Evolutionary conservation across 1,140 invertebrate species (phyloP).

Genomic region (Tetraneura akinire): DNA sequence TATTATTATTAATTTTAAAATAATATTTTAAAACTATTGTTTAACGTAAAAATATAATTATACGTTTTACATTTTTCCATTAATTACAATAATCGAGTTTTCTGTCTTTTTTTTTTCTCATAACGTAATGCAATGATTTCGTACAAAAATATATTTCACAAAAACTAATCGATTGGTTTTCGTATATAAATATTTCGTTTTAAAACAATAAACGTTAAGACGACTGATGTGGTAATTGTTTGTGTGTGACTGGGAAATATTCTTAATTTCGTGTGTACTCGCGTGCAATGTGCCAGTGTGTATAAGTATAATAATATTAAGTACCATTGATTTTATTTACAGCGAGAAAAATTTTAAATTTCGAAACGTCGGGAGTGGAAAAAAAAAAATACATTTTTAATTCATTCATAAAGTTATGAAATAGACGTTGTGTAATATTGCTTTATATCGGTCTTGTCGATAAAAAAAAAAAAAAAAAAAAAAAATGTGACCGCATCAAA

Average conservation of each 20-base stretch:
- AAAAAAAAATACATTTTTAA: slow-evolving; percentile 11
- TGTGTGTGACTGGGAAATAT: slow-evolving; percentile 3
- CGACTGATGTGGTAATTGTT: background rate
- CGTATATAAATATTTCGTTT: background rate
- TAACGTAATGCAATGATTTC: no score
- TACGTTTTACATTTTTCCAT: no score
- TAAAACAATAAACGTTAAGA: background rate
- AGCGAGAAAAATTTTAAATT: slow-evolving; percentile 22
- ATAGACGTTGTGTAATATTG: slow-evolving; percentile 18
- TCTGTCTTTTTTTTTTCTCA: no score
- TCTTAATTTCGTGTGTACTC: background rate
- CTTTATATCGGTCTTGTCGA: background rate
- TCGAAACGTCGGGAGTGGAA: background rate
- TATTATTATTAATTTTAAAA: no score
- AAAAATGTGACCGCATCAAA: slow-evolving; percentile 24
- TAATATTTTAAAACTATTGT: no score
- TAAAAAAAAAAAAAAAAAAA: background rate
- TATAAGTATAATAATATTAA: no score
- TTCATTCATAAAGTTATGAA: slow-evolving; percentile 29
- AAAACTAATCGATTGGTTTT: no score
- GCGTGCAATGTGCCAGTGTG: background rate
- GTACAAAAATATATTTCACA: no score
- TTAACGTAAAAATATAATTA: no score
- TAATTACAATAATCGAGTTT: no score
- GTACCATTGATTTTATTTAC: no score